Evolutionary conservation across 2,888 invertebrate species (phyloP), one percentile per base, ranked within the genome.

Genomic region (Craniophora ligustri): DNA sequence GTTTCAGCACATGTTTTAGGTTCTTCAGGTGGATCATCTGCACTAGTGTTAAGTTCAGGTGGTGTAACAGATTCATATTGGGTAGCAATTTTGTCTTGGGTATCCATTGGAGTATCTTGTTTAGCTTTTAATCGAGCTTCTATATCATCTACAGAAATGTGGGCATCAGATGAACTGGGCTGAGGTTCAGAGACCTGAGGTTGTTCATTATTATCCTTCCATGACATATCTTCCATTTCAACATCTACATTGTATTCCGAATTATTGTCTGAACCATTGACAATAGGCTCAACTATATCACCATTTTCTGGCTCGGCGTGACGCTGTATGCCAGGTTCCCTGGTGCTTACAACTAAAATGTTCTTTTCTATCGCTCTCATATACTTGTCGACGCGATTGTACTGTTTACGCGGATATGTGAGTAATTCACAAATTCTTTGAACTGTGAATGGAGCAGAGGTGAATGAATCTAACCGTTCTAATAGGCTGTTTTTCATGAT

Each of bases 331-430:
- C 96, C 96, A 2, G 96, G 96, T 79, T 95, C 96, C 70, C 94
- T 94, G 23, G 96, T 96, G 82, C 96, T 96, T 7, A 98, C 98
- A 55, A 98, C 98, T 74, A 98, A 90, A 72, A 98, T 97, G 78
- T 98, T 98, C 88, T 99, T 99, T 87, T 99, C 99, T 56, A 99
- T 94, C 0, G 99, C 99, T 55, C 99, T 94, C 96, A 99, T 97
- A 85, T 97, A 99, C 87, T 99, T 99, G 85, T 99, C 99, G 60
- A 98, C 97, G 60, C 98, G 95, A 81, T 97, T 98, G 88, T 99
- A 99, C 84, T 99, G 98, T 84, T 98, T 98, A 15, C 96, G 95
- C 1, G 99, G 99, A 69, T 96, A 96, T 3, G 97, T 97, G 2
- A 99, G 92, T 19, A 99, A 94, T 88, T 99, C 99, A 88, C 99